phyloP scores from a whole-genome alignment of 2,888 invertebrate species.

The Sarcophaga variegata region DNA sequence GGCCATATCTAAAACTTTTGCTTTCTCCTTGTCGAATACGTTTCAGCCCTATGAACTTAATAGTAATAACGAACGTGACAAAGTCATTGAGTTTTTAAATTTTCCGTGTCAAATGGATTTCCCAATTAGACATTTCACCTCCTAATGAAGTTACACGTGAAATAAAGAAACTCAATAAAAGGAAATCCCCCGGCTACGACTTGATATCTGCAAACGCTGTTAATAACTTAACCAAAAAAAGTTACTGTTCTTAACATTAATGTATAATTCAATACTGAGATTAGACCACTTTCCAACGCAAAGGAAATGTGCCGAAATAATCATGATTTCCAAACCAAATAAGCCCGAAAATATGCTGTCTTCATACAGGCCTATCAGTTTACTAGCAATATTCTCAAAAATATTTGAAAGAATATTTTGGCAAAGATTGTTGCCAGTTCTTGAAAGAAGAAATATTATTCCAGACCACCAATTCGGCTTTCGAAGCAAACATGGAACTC shows the following conservation, averaged over 20 bases:
- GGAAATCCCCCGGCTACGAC: conserved; percentile 35
- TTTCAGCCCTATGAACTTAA: neutral
- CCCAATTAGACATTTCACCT: neutral
- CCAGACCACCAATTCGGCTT: too few species aligned
- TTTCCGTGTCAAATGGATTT: conserved; percentile 15
- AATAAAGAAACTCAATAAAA: conserved; percentile 11
- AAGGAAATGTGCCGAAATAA: too few species aligned
- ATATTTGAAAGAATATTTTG: conserved; percentile 26
- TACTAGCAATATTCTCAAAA: conserved; percentile 30
- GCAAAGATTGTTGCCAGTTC: too few species aligned
- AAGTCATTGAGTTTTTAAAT: too few species aligned
- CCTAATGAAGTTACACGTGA: conserved; percentile 1
- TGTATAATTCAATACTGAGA: too few species aligned
- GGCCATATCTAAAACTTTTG: conserved; percentile 14
- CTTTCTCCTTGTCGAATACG: neutral
- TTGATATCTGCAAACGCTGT: conserved; percentile 26
- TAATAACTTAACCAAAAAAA: neutral
- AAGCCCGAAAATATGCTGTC: neutral
- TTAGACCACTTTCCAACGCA: too few species aligned
- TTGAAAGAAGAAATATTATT: too few species aligned
- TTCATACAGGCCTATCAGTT: neutral
- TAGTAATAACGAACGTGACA: neutral
- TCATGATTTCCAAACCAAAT: too few species aligned
- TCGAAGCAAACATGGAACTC: too few species aligned
- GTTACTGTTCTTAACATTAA: too few species aligned